A percentile compares a stretch with the other conserved stretches of the same genome.
Evolutionary conservation across 2,113 vertebrate species (phyloP).

Genomic region (Felis chaus): DNA sequence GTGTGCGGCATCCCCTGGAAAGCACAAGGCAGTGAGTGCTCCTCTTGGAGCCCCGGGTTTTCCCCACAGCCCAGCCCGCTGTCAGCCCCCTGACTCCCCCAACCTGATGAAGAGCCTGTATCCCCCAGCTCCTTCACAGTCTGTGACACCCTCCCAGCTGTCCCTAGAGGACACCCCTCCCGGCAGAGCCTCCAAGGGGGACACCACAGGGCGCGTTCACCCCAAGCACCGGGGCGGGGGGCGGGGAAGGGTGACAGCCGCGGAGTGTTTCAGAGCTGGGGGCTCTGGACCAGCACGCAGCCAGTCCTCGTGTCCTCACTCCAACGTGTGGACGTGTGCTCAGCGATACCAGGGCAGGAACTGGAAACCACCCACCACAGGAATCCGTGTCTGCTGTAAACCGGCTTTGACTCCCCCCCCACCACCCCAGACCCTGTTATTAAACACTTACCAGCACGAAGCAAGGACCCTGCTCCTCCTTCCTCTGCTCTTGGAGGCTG

Average conservation of each 20-base stretch:
- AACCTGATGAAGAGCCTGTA: background rate
- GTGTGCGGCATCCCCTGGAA: background rate
- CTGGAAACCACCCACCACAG: background rate
- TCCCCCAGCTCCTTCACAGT: background rate
- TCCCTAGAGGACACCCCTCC: background rate
- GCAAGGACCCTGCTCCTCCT: background rate
- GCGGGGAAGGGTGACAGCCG: no score
- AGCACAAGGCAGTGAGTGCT: background rate
- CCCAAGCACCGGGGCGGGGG: no score
- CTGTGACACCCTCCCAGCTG: background rate
- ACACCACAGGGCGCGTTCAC: background rate
- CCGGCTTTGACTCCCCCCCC: background rate
- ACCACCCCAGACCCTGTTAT: background rate
- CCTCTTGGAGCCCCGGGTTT: background rate
- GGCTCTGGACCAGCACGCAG: rapidly evolving
- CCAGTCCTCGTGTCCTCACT: background rate
- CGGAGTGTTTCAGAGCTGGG: background rate
- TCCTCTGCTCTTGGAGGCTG: background rate
- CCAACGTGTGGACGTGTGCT: background rate
- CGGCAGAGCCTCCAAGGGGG: background rate
- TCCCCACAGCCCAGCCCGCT: no score
- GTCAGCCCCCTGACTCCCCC: background rate
- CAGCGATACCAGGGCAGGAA: background rate
- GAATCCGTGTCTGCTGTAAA: background rate
- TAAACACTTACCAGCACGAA: background rate